Percentiles rank a stretch among this genome's conserved stretches.
These are phyloP conservation scores for Nipponacmea schrenckii DNA, from an alignment of 2,888 invertebrate species.

Conservation along the genomic window DNA sequence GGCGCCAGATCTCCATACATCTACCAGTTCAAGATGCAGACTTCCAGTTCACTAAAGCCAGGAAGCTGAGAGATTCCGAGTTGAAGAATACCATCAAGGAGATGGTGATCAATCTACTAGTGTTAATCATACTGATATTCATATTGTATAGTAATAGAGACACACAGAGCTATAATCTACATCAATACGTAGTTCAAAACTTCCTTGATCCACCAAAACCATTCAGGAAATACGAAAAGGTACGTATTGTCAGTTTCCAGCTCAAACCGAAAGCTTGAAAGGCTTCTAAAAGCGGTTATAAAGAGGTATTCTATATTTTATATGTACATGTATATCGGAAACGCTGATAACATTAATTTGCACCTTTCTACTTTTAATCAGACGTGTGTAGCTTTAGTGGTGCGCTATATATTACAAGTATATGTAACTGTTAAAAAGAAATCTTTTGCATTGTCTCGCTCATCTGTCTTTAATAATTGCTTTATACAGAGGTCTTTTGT, in stretches of 20 bases:
- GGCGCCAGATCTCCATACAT: background rate
- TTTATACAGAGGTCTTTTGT: too few relatives aligned
- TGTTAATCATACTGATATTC: constrained; percentile 22
- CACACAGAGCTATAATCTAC: constrained; percentile 18
- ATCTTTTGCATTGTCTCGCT: too few relatives aligned
- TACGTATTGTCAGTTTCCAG: background rate
- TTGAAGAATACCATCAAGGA: constrained; percentile 23
- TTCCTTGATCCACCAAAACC: constrained; percentile 21
- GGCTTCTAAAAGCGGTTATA: too few relatives aligned
- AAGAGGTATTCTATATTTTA: background rate
- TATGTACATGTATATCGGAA: constrained; percentile 3
- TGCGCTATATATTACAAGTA: background rate
- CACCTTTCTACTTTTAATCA: too few relatives aligned
- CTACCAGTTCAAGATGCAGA: background rate
- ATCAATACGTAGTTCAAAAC: constrained; percentile 16
- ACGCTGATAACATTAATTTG: too few relatives aligned
- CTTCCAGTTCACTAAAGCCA: background rate
- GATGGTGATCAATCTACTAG: constrained; percentile 21
- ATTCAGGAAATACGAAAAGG: background rate
- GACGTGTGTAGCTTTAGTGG: too few relatives aligned
- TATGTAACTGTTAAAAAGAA: too few relatives aligned
- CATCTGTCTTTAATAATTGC: too few relatives aligned
- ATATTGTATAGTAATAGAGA: constrained; percentile 30
- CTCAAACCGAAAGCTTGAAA: too few relatives aligned
- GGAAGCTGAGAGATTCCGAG: background rate